Conservation (phyloP, 2,888 invertebrate genomes). For the Ferrisia virgata region DNA sequence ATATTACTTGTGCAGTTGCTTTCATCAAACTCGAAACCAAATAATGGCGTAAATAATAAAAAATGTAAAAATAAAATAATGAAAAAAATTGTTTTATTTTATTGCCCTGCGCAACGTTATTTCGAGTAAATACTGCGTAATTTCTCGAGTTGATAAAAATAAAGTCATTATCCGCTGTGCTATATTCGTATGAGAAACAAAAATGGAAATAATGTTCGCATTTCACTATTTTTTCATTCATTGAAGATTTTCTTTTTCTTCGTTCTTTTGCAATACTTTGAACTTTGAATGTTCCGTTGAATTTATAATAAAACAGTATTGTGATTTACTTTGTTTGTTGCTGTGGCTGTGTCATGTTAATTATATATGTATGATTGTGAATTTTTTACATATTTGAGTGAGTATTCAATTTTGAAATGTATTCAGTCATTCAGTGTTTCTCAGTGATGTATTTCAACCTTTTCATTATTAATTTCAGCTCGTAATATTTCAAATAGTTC, state of each 20-base stretch:
- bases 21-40: no score
- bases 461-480: neutral
- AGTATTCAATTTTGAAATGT: neutral
- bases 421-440: neutral
- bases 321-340: slow-evolving; percentile 15
- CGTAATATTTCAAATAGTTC: neutral
- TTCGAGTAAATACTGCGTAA: neutral
- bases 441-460: neutral
- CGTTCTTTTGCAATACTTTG: neutral
- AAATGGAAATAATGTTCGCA: neutral
- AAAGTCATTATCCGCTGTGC: neutral
- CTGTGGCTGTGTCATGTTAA: slow-evolving; percentile 24
- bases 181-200: neutral
- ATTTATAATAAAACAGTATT: neutral
- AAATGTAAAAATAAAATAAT: no score
- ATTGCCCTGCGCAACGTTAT: neutral
- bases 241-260: neutral
- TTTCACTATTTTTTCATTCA: neutral
- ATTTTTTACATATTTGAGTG: neutral
- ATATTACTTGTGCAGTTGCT: no score
- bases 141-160: neutral
- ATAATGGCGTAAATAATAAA: no score
- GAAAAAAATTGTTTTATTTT: no score
- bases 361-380: slow-evolving; percentile 12
- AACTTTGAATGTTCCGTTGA: neutral